phyloP scores from a whole-genome alignment of 2,113 vertebrate genomes.

The Fregetta grallaria region DNA sequence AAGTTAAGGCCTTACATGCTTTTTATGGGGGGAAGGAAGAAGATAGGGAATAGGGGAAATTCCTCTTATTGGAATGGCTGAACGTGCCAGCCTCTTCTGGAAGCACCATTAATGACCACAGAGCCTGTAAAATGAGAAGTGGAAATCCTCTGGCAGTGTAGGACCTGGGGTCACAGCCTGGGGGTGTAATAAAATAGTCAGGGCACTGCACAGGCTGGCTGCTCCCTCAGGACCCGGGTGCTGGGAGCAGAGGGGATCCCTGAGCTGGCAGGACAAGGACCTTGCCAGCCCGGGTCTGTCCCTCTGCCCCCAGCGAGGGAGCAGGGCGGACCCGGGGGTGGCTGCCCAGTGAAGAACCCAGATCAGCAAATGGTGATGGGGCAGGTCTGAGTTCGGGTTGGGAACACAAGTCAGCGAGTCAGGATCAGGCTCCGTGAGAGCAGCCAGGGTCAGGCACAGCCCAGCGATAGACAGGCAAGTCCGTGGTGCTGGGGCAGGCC shows the following conservation, averaged over 20 bases:
- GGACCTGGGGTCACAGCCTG: not conserved
- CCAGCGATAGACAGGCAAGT: too few species aligned
- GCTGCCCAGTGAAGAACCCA: not conserved
- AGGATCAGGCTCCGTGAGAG: not conserved
- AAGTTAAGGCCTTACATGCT: not conserved
- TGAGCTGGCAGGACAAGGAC: not conserved
- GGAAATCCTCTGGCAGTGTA: not conserved
- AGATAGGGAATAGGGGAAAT: not conserved
- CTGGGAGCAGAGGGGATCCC: not conserved
- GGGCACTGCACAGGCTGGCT: not conserved
- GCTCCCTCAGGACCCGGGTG: not conserved
- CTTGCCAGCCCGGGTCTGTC: not conserved
- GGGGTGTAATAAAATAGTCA: not conserved
- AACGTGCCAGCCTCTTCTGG: rapidly evolving
- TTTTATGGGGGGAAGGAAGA: not conserved
- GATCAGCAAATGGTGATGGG: not conserved
- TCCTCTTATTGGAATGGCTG: not conserved
- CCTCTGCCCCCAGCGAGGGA: not conserved
- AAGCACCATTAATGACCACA: not conserved
- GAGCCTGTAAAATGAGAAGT: not conserved
- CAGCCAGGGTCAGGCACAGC: not conserved
- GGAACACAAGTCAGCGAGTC: not conserved
- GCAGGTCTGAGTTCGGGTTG: not conserved
- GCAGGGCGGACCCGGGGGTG: not conserved
- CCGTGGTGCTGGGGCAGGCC: not conserved